Evolutionary conservation across 2,888 invertebrate species (phyloP).

Genomic region (Drosophila putrida): DNA sequence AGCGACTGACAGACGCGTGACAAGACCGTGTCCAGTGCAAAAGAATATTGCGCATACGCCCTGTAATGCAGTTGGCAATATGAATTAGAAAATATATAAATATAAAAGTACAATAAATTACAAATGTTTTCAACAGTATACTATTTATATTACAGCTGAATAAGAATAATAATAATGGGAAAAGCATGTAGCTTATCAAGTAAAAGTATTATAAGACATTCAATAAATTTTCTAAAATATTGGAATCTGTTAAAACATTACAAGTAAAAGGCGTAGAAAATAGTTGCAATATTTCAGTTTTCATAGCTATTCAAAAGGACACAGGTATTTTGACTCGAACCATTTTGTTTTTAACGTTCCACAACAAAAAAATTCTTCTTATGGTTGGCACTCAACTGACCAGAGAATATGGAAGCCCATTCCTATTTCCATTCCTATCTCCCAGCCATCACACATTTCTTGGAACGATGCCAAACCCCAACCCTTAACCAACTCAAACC

Average conservation of each 20-base stretch:
- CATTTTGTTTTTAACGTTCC: conserved; percentile 30
- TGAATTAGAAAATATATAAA: neutral
- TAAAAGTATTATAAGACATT: too few relatives aligned
- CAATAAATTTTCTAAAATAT: neutral
- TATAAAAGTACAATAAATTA: neutral
- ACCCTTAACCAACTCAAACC: conserved; percentile 23
- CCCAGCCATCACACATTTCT: conserved; percentile 26
- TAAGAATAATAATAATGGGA: neutral
- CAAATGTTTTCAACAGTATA: neutral
- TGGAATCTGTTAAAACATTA: neutral
- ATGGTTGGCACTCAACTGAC: conserved; percentile 31
- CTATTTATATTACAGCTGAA: neutral
- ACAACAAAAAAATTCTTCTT: conserved; percentile 33
- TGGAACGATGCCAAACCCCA: conserved; percentile 6
- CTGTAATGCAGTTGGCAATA: conserved; percentile 18
- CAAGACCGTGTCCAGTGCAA: neutral
- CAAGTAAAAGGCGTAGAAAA: conserved; percentile 9
- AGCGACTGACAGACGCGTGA: conserved; percentile 18
- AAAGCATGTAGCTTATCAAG: too few relatives aligned
- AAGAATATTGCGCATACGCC: conserved; percentile 44
- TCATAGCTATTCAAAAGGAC: conserved; percentile 27
- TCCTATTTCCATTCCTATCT: neutral
- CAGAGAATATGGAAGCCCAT: conserved; percentile 1
- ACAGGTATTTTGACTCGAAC: conserved; percentile 33
- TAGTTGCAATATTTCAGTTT: conserved; percentile 43